Conservation (phyloP, 2,888 invertebrate genomes). For the Philonicus albiceps region DNA sequence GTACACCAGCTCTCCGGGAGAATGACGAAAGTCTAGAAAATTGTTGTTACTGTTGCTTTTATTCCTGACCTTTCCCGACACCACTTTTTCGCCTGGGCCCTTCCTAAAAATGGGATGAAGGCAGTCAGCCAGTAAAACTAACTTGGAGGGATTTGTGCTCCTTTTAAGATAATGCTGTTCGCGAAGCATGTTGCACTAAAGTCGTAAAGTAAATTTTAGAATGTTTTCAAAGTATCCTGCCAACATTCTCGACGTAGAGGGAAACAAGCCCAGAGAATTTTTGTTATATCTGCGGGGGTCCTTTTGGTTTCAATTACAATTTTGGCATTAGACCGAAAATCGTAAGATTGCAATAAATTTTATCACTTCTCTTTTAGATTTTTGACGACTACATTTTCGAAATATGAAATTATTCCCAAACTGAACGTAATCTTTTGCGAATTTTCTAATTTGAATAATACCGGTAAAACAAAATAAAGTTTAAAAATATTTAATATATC, state of each 20-base stretch:
- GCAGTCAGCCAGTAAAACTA: conserved; percentile 16
- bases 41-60: background rate
- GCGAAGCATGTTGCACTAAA: background rate
- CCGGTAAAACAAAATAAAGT: no score
- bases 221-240: background rate
- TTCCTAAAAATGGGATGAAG: background rate
- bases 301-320: background rate
- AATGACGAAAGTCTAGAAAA: background rate
- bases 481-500: no score
- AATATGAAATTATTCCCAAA: no score
- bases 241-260: background rate
- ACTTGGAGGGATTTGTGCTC: conserved; percentile 12
- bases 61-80: background rate
- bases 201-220: background rate
- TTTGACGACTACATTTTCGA: background rate
- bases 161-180: background rate
- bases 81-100: background rate
- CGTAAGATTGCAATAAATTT: background rate
- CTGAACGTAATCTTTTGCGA: no score
- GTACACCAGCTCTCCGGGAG: background rate
- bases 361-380: background rate
- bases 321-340: background rate
- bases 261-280: background rate
- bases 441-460: no score
- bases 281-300: background rate